Evolutionary conservation across 2,797 vertebrate species (phyloP).

Genomic region (Hippopotamyrus pictus): DNA sequence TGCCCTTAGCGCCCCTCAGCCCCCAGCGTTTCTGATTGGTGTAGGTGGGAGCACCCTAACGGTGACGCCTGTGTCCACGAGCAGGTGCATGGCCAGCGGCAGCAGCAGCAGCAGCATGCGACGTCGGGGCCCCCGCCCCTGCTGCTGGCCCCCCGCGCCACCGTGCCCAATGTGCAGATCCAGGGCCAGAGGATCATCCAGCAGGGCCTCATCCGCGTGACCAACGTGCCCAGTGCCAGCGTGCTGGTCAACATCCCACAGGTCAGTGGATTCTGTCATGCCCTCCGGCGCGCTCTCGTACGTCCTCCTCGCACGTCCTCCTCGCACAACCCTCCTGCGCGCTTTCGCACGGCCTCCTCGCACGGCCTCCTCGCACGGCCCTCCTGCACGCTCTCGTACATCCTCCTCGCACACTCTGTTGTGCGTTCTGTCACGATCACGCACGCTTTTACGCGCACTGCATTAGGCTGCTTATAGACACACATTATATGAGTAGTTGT

Average conservation of each 20-base stretch:
- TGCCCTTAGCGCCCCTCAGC: not conserved
- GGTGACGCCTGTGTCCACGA: constrained; percentile 48
- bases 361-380: not conserved
- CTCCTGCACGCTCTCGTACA: not conserved
- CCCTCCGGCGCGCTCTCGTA: not conserved
- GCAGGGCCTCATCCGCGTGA: constrained; percentile 78
- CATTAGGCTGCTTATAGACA: not conserved
- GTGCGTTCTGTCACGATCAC: no score
- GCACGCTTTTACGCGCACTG: not conserved
- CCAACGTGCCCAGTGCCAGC: constrained; percentile 69
- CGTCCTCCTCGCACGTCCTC: not conserved
- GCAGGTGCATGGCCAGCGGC: constrained; percentile 87
- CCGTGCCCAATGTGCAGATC: constrained; percentile 65
- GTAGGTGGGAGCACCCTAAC: not conserved
- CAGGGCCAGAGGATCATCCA: constrained; percentile 80
- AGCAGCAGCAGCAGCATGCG: constrained; percentile 86
- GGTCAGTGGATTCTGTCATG: constrained; percentile 39
- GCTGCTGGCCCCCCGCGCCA: constrained; percentile 75
- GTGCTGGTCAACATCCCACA: constrained; percentile 78
- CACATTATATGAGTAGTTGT: not conserved
- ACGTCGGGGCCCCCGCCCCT: constrained; percentile 79
- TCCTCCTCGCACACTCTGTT: not conserved
- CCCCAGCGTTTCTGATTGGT: constrained; percentile 31
- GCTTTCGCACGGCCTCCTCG: not conserved
- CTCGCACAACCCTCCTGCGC: not conserved